phyloP scores from a whole-genome alignment of 2,113 vertebrate genomes.

The Phaethon lepturus region DNA sequence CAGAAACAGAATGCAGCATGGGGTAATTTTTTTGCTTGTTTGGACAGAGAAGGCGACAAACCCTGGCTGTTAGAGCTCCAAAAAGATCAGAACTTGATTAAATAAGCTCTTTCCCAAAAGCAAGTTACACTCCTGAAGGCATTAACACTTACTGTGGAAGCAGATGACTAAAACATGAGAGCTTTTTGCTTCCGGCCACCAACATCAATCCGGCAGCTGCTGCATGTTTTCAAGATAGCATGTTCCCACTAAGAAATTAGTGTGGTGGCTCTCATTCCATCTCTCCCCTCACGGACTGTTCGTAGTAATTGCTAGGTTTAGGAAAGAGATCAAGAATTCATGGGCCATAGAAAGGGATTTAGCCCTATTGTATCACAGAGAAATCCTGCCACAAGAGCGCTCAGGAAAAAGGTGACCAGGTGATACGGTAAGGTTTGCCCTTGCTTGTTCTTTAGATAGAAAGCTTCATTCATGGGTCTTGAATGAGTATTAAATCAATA shows the following conservation, averaged over 20 bases:
- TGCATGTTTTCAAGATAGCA: not conserved
- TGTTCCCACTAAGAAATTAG: not conserved
- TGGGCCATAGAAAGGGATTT: not conserved
- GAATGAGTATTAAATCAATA: not conserved
- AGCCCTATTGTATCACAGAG: not conserved
- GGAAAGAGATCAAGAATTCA: not conserved
- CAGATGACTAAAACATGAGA: not conserved
- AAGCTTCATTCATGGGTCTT: not conserved
- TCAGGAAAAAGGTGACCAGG: not conserved
- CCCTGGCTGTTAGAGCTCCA: not conserved
- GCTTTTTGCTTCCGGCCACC: not conserved
- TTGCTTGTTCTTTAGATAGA: not conserved
- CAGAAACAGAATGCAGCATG: not conserved
- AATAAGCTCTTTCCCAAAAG: not conserved
- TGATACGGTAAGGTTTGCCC: not conserved
- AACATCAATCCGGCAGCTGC: not conserved
- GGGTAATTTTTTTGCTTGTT: not conserved
- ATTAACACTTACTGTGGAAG: not conserved
- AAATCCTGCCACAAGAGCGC: not conserved
- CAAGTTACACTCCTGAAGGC: not conserved
- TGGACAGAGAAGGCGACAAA: not conserved
- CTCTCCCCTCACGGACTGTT: not conserved
- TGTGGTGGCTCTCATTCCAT: not conserved
- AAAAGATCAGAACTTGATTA: not conserved
- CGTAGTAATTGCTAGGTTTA: not conserved